These are phyloP conservation scores for Lutjanus erythropterus DNA, from an alignment of 2,113 vertebrate genomes.

Conservation along the genomic window DNA sequence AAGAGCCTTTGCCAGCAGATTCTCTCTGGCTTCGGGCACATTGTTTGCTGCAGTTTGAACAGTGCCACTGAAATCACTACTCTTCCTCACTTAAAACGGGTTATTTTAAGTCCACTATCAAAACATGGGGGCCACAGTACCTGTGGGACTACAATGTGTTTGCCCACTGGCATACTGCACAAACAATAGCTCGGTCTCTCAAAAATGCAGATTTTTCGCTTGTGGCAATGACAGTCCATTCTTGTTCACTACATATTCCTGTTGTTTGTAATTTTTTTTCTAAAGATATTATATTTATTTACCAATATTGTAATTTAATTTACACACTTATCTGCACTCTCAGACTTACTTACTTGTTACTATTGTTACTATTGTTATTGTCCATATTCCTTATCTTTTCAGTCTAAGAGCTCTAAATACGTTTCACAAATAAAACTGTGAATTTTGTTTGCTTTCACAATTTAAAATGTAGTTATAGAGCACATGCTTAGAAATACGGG, in stretches of 20 bases:
- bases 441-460: background rate
- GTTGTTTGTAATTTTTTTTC: background rate
- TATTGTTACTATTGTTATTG: too few relatives aligned
- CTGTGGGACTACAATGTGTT: slow-evolving; percentile 44
- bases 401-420: too few relatives aligned
- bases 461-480: background rate
- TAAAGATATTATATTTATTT: background rate
- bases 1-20: slow-evolving; percentile 53
- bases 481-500: too few relatives aligned
- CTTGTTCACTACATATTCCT: slow-evolving; percentile 1
- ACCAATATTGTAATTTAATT: too few relatives aligned
- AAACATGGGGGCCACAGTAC: slow-evolving; percentile 22
- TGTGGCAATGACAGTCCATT: background rate
- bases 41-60: slow-evolving; percentile 50
- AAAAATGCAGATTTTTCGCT: slow-evolving; percentile 29
- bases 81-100: slow-evolving; percentile 20
- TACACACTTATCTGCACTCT: too few relatives aligned
- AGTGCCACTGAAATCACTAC: slow-evolving; percentile 38
- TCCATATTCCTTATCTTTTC: too few relatives aligned
- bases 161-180: slow-evolving; percentile 29
- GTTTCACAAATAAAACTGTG: too few relatives aligned
- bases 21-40: slow-evolving; percentile 41
- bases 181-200: slow-evolving; percentile 21
- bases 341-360: too few relatives aligned
- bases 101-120: slow-evolving; percentile 59